These are phyloP conservation scores for Chaetorhynchus papuensis DNA, from an alignment of 2,113 vertebrate genomes.

Conservation along the genomic window DNA sequence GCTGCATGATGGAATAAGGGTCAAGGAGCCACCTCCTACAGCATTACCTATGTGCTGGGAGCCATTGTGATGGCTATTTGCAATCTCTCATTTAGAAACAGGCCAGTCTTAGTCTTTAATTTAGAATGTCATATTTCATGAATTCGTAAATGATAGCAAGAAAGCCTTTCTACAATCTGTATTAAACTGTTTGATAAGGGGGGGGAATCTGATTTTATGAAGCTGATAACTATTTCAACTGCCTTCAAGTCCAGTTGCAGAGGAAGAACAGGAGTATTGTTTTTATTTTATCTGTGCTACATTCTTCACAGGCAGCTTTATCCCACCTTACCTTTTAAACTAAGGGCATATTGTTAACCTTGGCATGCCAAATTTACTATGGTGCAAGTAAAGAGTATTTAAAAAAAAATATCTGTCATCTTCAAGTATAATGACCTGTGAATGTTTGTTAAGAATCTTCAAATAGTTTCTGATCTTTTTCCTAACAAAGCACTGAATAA, in stretches of 20 bases:
- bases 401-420: slow-evolving; percentile 40
- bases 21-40: background rate
- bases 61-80: slow-evolving; percentile 14
- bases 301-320: background rate
- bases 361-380: background rate
- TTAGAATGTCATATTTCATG: background rate
- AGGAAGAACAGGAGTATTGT: background rate
- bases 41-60: slow-evolving; percentile 10
- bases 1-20: background rate
- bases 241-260: background rate
- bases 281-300: background rate
- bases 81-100: slow-evolving; percentile 40
- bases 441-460: slow-evolving; percentile 45
- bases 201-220: background rate
- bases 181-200: slow-evolving; percentile 27
- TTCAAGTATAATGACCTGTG: slow-evolving; percentile 43
- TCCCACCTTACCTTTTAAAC: background rate
- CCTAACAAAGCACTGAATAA: slow-evolving; percentile 35
- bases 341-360: background rate
- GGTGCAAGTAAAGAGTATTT: slow-evolving; percentile 15
- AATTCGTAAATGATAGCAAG: slow-evolving; percentile 43
- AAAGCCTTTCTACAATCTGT: slow-evolving; percentile 29
- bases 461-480: slow-evolving; percentile 53
- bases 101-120: slow-evolving; percentile 13
- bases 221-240: background rate